These are phyloP conservation scores for Morone saxatilis DNA, from an alignment of 2,113 vertebrate genomes.

Conservation along the genomic window DNA sequence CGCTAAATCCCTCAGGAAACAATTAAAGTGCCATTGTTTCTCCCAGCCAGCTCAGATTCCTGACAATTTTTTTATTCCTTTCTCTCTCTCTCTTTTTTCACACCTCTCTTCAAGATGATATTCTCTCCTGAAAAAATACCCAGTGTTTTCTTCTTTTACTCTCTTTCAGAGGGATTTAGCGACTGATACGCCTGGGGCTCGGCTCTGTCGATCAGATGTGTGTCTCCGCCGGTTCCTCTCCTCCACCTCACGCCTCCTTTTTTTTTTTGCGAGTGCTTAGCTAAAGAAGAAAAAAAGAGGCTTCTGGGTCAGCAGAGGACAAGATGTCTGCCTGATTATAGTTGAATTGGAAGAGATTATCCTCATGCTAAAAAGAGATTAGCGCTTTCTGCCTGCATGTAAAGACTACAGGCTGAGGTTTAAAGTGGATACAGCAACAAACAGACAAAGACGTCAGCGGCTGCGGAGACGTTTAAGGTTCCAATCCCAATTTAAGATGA, in stretches of 20 bases:
- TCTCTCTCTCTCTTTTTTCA: conserved; percentile 7
- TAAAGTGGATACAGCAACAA: conserved; percentile 31
- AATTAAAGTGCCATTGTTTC: conserved; percentile 74
- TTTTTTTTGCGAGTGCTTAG: neutral
- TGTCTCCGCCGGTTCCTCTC: conserved; percentile 13
- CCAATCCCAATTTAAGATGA: conserved; percentile 45
- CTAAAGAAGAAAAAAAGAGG: conserved; percentile 9
- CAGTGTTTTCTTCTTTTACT: conserved; percentile 10
- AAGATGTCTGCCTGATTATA: conserved; percentile 62
- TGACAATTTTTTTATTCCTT: neutral
- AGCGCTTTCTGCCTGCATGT: conserved; percentile 28
- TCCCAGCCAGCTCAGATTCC: conserved; percentile 51
- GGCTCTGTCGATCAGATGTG: conserved; percentile 49
- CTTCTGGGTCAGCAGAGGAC: conserved; percentile 63
- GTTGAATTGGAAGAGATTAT: conserved; percentile 63
- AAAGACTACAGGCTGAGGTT: conserved; percentile 37
- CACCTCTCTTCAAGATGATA: conserved; percentile 45
- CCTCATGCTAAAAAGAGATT: conserved; percentile 55
- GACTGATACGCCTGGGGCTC: conserved; percentile 49
- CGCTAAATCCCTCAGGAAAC: conserved; percentile 79
- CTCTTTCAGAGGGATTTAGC: conserved; percentile 53
- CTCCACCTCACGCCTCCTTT: neutral
- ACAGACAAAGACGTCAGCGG: conserved; percentile 47
- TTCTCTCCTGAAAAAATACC: conserved; percentile 18
- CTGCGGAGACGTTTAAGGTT: conserved; percentile 20